A percentile compares a stretch with the other conserved stretches of the same genome.
phyloP scores from a whole-genome alignment of 2,113 vertebrate species.

The Sinocyclocheilus grahami region DNA sequence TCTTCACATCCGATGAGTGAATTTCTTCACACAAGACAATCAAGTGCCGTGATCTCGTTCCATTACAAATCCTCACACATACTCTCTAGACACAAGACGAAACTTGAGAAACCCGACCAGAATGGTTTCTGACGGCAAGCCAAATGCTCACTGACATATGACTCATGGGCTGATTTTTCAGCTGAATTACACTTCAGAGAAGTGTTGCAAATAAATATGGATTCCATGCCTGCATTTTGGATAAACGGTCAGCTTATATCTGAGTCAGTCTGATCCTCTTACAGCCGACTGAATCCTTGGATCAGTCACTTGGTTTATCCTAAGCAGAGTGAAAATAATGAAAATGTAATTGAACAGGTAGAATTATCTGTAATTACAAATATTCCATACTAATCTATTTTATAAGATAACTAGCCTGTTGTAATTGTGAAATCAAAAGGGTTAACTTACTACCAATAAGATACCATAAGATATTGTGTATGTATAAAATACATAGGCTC shows the following conservation, averaged over 20 bases:
- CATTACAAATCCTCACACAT: constrained; percentile 33
- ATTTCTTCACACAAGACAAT: constrained; percentile 36
- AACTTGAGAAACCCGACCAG: constrained; percentile 22
- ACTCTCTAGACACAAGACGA: constrained; percentile 7
- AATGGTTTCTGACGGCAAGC: constrained; percentile 27
- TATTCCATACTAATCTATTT: not conserved
- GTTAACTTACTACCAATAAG: not conserved
- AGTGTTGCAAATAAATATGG: constrained; percentile 44
- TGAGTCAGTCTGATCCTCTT: constrained; percentile 32
- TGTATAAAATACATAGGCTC: not conserved
- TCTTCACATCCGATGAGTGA: constrained; percentile 38
- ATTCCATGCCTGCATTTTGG: constrained; percentile 36
- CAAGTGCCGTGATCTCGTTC: constrained; percentile 1
- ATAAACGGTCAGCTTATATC: constrained; percentile 25
- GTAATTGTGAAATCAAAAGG: not conserved
- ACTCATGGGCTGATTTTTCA: constrained; percentile 47
- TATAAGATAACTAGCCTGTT: not conserved
- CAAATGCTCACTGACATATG: constrained; percentile 44
- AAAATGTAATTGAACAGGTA: constrained; percentile 10
- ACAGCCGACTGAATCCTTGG: constrained; percentile 8
- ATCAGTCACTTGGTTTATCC: constrained; percentile 10
- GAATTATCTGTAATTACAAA: constrained; percentile 15
- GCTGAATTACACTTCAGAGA: constrained; percentile 44
- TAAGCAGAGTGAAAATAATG: constrained; percentile 11
- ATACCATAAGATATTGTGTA: too few relatives aligned